Evolutionary conservation across 30 jellyfish, hydroid and myxozoan species (phyloP).

Genomic region (Turritopsis dohrnii): DNA sequence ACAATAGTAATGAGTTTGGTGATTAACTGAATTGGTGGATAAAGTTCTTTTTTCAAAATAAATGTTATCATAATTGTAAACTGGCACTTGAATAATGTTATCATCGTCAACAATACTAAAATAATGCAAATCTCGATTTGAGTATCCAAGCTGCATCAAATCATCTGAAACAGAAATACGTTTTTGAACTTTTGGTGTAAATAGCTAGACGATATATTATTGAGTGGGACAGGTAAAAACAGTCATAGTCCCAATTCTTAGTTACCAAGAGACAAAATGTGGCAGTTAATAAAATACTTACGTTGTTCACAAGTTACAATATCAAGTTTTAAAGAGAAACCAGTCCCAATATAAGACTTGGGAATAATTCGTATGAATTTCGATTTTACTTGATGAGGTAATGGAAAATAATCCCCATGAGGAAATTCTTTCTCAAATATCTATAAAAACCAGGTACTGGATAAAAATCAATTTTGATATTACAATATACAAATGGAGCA

Average conservation of each 20-base stretch:
- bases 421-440: background rate
- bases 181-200: no score
- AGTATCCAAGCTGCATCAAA: no score
- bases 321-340: background rate
- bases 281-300: background rate
- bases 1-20: background rate
- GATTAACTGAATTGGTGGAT: background rate
- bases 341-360: background rate
- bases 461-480: background rate
- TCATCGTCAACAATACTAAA: no score
- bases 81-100: no score
- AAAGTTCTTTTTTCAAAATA: no score
- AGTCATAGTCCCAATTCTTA: no score
- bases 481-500: no score
- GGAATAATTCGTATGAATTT: background rate
- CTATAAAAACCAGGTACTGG: background rate
- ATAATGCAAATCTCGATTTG: no score
- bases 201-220: no score
- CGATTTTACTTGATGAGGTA: background rate
- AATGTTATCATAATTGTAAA: background rate
- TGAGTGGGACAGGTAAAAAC: no score
- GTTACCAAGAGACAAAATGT: background rate
- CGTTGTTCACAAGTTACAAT: background rate
- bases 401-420: background rate
- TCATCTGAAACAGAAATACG: no score